Base-by-base conservation (phyloP, 2,113 vertebrate genomes). In the Forbesichthys papilliferus region DNA sequence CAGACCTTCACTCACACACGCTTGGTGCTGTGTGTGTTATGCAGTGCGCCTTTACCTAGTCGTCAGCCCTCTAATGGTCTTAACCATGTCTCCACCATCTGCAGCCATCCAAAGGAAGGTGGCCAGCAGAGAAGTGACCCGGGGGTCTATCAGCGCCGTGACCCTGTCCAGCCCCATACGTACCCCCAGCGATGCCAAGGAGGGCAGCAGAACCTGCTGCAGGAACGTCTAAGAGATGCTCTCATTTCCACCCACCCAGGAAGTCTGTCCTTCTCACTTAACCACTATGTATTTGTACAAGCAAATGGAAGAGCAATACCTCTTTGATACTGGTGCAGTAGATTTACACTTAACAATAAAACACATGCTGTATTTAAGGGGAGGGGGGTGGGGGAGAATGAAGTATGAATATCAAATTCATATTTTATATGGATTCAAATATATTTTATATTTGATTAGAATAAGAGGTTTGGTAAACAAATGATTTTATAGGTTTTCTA, bases 31-130 rank as follows among this genome's bases (percentile, higher is more conserved):
- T 20, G 16, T 20, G 54, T 56, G 16, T 56, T 46, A 49, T 27
- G 4, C 36, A 9, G 16, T 27, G 0, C 9, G 4, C 0, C 10
- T 57, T 10, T n/a, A 33, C 53, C 46, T 36, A 10, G 11, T 14
- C n/a, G 54, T 3, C 14, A 13, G 48, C 1, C 51, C 7, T n/a
- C n/a, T 9, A 9, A 4, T 10, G 54, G 8, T 9, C 16, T n/a
- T n/a, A 16, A 13, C 14, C 9, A 3, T 61, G 56, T 34, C 7
- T 14, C 18, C 0, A 4, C 70, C 48, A 1, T 61, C 48, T 57
- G 1, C 91, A 98, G 96, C 93, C 11, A 97, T 98, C 86, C 95
- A 96, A 64, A 81, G 74, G 54, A 97, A 95, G 77, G 95, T 98
- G 74, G 92, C 94, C 77, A 93, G 92, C 84, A 94, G 92, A 85